A percentile compares a stretch with the other conserved stretches of the same genome.
These are phyloP conservation scores for Clarias pachynema DNA, from an alignment of 2,797 vertebrate genomes.

Conservation along the genomic window DNA sequence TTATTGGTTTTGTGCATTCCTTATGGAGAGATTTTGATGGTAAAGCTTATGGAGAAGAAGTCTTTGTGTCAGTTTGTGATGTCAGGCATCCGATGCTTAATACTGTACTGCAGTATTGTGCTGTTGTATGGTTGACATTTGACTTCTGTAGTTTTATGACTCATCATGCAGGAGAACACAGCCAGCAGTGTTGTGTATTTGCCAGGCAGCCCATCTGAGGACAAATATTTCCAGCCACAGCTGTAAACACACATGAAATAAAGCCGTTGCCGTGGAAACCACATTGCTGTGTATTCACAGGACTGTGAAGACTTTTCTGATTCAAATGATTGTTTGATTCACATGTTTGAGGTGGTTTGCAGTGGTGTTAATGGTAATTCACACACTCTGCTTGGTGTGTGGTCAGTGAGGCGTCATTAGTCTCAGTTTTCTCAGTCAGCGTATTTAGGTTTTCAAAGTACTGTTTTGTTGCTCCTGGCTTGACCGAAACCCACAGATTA, in stretches of 20 bases:
- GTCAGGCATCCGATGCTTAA: conserved; percentile 7
- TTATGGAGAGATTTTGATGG: background rate
- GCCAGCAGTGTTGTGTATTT: conserved; percentile 48
- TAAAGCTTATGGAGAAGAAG: background rate
- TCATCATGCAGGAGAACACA: conserved; percentile 60
- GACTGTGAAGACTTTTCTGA: conserved; percentile 40
- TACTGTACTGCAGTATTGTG: conserved; percentile 9
- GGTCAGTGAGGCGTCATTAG: background rate
- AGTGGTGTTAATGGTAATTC: conserved; percentile 23
- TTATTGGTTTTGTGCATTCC: background rate
- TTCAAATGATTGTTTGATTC: conserved; percentile 52
- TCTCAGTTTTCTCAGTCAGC: background rate
- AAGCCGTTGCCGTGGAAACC: conserved; percentile 68
- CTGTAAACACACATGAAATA: conserved; percentile 75
- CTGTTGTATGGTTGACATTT: conserved; percentile 64
- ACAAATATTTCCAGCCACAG: conserved; percentile 74
- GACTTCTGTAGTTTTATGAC: conserved; percentile 63
- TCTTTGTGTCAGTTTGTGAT: conserved; percentile 19
- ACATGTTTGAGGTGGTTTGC: conserved; percentile 15
- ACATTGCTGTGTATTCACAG: conserved; percentile 31
- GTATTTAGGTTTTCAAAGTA: background rate
- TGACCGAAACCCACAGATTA: background rate
- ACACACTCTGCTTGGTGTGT: conserved; percentile 20
- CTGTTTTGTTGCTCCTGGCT: conserved; percentile 11
- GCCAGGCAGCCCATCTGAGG: conserved; percentile 62